Conservation (phyloP, 2,888 invertebrate species). For the Athalia cordata region DNA sequence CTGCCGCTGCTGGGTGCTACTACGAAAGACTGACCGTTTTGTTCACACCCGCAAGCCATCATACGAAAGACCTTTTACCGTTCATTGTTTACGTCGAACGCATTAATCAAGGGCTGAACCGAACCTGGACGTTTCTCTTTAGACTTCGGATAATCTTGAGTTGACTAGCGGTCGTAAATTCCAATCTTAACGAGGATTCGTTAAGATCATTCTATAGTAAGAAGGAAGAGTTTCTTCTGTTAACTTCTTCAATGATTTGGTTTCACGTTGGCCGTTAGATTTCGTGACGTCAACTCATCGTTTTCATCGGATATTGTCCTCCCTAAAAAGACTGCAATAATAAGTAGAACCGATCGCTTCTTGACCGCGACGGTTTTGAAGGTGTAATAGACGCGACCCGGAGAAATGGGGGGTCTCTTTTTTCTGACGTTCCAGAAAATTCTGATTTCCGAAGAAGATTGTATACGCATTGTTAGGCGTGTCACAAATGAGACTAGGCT, state of each 20-base stretch:
- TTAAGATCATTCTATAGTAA: slow-evolving; percentile 13
- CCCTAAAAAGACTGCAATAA: neutral
- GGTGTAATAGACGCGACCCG: neutral
- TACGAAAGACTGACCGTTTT: neutral
- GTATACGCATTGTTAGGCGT: slow-evolving; percentile 16
- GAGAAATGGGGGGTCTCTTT: neutral
- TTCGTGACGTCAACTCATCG: neutral
- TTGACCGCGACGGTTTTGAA: neutral
- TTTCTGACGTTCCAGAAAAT: slow-evolving; percentile 27
- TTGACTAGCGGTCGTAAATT: neutral
- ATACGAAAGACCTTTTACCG: neutral
- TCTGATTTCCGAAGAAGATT: slow-evolving; percentile 13
- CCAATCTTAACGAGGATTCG: slow-evolving; percentile 23
- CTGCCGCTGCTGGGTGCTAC: neutral
- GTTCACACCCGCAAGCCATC: neutral
- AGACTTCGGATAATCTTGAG: neutral
- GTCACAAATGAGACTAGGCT: slow-evolving; percentile 17
- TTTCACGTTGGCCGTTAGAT: neutral
- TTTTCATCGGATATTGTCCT: neutral
- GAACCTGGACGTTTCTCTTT: neutral
- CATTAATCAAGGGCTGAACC: slow-evolving; percentile 25
- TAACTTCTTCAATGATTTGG: neutral
- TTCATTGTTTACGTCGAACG: slow-evolving; percentile 28
- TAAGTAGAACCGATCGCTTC: neutral
- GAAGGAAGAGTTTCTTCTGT: slow-evolving; percentile 27